Evolutionary conservation across 2,113 vertebrate genomes (phyloP), one percentile per base, ranked within the genome.

Genomic region (Mormyrus lacerda): DNA sequence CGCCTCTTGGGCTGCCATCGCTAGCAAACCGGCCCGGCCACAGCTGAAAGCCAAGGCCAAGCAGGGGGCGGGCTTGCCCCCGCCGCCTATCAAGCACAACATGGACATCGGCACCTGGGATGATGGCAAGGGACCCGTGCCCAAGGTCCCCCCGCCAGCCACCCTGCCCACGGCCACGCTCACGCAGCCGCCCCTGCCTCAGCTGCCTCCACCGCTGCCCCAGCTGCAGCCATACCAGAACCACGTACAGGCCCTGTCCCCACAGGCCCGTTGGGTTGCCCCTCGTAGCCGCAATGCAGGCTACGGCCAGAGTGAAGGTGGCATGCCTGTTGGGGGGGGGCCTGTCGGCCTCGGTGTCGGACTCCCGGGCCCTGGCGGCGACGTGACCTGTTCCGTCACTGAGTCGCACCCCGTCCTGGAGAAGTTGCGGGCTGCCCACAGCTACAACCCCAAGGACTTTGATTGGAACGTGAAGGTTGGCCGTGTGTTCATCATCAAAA

Each of bases 91-190:
- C 93, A 99, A 99, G 94, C 98, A 99, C 94, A 98, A 99, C 91
- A 98, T 99, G 97, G 98, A 99, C 96, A 98, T 99, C 88, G 98
- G 98, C 92, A 99, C 98, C 88, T 99, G 98, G 98, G 98, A 99
- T 85, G 96, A 95, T 5, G 39, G 82, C 90, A 98, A 99, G 91
- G 97, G 97, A 89, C 97, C 98, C 6, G 94, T 96, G 93, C 94
- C 95, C 65, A 98, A 98, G 95, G 95, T 94, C 83, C 93, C 95
- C 0, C 93, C 94, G 2, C 93, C 96, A 95, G 87, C 53, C 9
- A 55, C 89, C 88, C 61, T 90, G 19, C n/a, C 89, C 51, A 10
- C 69, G 1, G 44, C 82, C 17, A 35, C 73, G 1, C 82, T 45
- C 13, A 44, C 44, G 94, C 95, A 89, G 50, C 61, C 87, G 10